Evolutionary conservation across 2,113 vertebrate species (phyloP), one percentile per base, ranked within the genome.

Genomic region (Chaetodon auriga): DNA sequence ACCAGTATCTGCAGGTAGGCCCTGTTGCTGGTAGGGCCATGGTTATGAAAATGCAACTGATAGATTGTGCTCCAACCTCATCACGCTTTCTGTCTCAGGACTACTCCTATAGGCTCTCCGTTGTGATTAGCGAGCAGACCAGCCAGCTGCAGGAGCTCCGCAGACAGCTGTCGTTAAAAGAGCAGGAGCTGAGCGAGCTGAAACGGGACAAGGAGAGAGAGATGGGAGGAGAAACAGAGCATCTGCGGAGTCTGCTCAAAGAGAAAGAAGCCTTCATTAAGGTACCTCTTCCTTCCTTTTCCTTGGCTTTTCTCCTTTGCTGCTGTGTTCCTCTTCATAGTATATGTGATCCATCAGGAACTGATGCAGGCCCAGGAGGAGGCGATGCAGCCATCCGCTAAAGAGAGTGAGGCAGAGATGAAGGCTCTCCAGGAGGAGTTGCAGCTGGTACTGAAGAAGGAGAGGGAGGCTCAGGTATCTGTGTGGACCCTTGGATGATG

Each of bases 401-500:
- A 82, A 79, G 93, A 87, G 30, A 89, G 74, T 0, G 88, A 92
- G 63, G 74, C 64, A 0, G 92, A 92, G 66, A 66, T 91, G 77
- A 81, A 61, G 83, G 94, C 90, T 77, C 87, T 96, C 55, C 96
- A 94, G 91, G 98, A 98, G 23, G 97, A 99, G 63, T 93, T 99
- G 72, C 96, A 96, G 75, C 95, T 99, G 46, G 93, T 97, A 81
- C 83, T 92, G 6, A 97, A 94, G 94, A 99, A 97, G 84, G 96
- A 98, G 86, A 94, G 92, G 80, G 97, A 98, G 87, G 96, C 96
- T 90, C 96, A 96, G 96, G 98, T 99, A 90, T 93, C 90, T 48
- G 64, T 60, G 63, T 57, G 30, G 23, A 79, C 2, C 45, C 30
- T 63, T 21, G 58, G 12, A 66, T 43, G 8, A 68, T 49, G 2